phyloP scores from a whole-genome alignment of 1,140 invertebrate genomes.

The Neuroterus valhalla region DNA sequence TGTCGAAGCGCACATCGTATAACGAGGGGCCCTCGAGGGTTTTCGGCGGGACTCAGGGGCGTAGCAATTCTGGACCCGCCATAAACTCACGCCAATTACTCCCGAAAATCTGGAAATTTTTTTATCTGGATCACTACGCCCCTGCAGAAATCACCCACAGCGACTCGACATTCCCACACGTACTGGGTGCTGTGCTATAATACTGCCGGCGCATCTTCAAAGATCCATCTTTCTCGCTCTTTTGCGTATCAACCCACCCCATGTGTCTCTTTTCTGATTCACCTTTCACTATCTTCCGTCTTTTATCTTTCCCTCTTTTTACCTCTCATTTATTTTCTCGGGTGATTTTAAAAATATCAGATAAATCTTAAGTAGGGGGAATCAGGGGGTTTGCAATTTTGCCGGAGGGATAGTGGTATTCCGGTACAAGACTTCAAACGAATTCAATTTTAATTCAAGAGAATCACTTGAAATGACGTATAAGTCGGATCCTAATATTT shows the following conservation, averaged over 20 bases:
- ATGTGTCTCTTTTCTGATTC: too few relatives aligned
- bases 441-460: too few relatives aligned
- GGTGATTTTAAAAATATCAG: too few relatives aligned
- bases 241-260: background rate
- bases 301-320: too few relatives aligned
- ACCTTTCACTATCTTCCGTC: too few relatives aligned
- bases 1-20: constrained; percentile 52
- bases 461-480: too few relatives aligned
- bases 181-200: constrained; percentile 37
- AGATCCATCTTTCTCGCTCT: constrained; percentile 8
- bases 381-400: too few relatives aligned
- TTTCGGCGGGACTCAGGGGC: constrained; percentile 35
- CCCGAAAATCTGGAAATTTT: constrained; percentile 28
- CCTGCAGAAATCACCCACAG: constrained; percentile 55
- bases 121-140: constrained; percentile 45
- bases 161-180: constrained; percentile 58
- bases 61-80: constrained; percentile 27
- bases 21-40: constrained; percentile 45
- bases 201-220: constrained; percentile 8
- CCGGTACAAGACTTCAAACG: too few relatives aligned
- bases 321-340: too few relatives aligned
- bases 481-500: too few relatives aligned
- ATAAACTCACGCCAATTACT: constrained; percentile 1
- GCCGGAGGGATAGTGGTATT: too few relatives aligned
- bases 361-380: too few relatives aligned